phyloP scores from a whole-genome alignment of 2,888 invertebrate species.

The Nomada lathburiana region DNA sequence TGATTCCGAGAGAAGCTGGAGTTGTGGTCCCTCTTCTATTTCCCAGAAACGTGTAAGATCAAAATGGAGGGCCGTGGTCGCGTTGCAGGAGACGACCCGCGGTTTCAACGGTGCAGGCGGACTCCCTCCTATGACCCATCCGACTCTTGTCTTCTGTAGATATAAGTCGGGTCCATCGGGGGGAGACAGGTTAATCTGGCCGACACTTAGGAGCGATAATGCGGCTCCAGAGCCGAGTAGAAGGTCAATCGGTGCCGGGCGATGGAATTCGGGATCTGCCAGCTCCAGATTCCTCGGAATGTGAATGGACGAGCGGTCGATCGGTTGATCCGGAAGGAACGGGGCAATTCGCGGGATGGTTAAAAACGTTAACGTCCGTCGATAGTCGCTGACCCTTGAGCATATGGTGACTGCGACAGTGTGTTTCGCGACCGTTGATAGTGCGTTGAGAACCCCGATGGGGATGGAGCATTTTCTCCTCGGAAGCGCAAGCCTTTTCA shows the following conservation, averaged over 20 bases:
- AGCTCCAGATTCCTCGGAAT: constrained; percentile 53
- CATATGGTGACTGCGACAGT: constrained; percentile 18
- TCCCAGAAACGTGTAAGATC: neutral
- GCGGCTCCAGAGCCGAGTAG: constrained; percentile 55
- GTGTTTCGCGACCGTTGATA: constrained; percentile 21
- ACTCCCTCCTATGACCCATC: constrained; percentile 53
- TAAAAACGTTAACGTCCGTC: constrained; percentile 35
- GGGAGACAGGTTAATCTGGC: constrained; percentile 39
- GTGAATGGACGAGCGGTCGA: constrained; percentile 31
- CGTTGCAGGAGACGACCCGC: neutral
- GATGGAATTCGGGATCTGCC: constrained; percentile 63
- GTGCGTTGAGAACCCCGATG: constrained; percentile 43
- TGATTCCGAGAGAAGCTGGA: neutral
- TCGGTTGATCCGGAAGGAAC: constrained; percentile 33
- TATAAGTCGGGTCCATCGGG: constrained; percentile 21
- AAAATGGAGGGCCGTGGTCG: neutral
- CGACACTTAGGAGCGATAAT: constrained; percentile 47
- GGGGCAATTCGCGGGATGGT: constrained; percentile 36
- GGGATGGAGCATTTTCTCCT: neutral
- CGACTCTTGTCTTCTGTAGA: constrained; percentile 55
- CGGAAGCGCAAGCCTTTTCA: neutral
- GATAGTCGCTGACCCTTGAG: constrained; percentile 26
- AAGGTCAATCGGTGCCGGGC: constrained; percentile 52
- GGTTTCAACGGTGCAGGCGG: neutral
- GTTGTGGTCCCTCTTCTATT: neutral